These are phyloP conservation scores for Drosophila willistoni DNA, from an alignment of 1,140 invertebrate species.

Conservation along the genomic window DNA sequence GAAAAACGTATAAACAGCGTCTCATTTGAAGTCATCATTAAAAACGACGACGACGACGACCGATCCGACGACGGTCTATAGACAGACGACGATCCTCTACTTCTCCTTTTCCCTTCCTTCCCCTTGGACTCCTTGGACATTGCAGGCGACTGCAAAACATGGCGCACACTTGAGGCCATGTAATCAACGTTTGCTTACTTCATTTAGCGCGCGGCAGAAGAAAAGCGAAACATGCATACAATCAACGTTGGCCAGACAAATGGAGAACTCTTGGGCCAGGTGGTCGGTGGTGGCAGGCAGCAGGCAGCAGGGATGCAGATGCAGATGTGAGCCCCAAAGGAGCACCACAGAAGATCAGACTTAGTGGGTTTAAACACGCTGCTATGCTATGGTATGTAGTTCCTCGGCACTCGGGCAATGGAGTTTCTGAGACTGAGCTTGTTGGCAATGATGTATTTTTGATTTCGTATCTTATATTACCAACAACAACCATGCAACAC, in stretches of 20 bases:
- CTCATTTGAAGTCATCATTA: conserved; percentile 82
- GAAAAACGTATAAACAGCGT: conserved; percentile 60
- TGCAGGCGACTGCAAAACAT: conserved; percentile 41
- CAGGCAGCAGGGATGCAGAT: conserved; percentile 33
- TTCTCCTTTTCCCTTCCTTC: not conserved
- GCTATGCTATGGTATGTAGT: conserved; percentile 37
- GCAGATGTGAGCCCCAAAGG: conserved; percentile 36
- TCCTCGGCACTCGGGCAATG: conserved; percentile 10
- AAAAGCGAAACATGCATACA: conserved; percentile 81
- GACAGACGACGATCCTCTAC: conserved; percentile 37
- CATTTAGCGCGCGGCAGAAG: conserved; percentile 80
- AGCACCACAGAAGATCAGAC: not conserved
- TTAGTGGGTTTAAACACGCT: not conserved
- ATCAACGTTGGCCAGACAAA: conserved; percentile 58
- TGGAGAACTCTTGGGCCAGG: conserved; percentile 7
- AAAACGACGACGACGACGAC: conserved; percentile 70
- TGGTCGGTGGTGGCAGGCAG: conserved; percentile 15
- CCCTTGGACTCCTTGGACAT: not conserved
- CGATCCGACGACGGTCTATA: conserved; percentile 57
- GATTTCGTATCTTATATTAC: conserved; percentile 82
- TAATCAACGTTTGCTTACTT: conserved; percentile 82
- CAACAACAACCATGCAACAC: conserved; percentile 49
- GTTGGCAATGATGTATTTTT: conserved; percentile 82
- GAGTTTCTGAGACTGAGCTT: conserved; percentile 49
- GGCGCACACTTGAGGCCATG: conserved; percentile 80